Conservation (phyloP, 2,113 vertebrate species). For the Pteronura brasiliensis region DNA sequence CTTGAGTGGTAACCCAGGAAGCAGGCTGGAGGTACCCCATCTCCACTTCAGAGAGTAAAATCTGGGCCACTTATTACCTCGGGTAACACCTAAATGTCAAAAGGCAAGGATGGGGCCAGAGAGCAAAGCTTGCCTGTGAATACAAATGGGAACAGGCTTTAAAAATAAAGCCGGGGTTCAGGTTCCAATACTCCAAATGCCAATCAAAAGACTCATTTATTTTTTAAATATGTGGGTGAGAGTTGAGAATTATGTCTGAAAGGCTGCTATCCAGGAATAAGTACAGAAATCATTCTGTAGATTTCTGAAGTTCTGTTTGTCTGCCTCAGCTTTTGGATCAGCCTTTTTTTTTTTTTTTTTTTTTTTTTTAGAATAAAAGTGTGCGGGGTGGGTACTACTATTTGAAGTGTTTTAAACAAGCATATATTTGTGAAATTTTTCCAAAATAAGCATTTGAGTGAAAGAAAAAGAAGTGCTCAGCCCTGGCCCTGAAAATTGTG, state of each 20-base stretch:
- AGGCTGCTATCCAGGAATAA: slow-evolving; percentile 52
- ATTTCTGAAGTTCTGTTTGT: slow-evolving; percentile 44
- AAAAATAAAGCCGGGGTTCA: slow-evolving; percentile 75
- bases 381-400: neutral
- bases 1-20: slow-evolving; percentile 31
- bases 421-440: neutral
- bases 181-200: slow-evolving; percentile 77
- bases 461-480: slow-evolving; percentile 12
- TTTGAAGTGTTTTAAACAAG: neutral
- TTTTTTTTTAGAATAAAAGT: neutral
- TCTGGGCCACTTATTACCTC: slow-evolving; percentile 70
- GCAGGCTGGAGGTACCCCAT: slow-evolving; percentile 20
- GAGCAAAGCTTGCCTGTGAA: slow-evolving; percentile 71
- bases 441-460: slow-evolving; percentile 5
- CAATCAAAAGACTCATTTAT: slow-evolving; percentile 77
- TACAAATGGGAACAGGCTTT: slow-evolving; percentile 73
- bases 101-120: slow-evolving; percentile 67
- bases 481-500: neutral
- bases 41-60: slow-evolving; percentile 63
- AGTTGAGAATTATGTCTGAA: slow-evolving; percentile 48
- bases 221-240: slow-evolving; percentile 74
- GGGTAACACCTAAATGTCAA: slow-evolving; percentile 75
- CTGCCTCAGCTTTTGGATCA: slow-evolving; percentile 22
- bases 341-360: neutral
- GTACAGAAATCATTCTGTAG: slow-evolving; percentile 15